phyloP scores from a whole-genome alignment of 2,797 vertebrate genomes.

The Eupleurogrammus muticus region DNA sequence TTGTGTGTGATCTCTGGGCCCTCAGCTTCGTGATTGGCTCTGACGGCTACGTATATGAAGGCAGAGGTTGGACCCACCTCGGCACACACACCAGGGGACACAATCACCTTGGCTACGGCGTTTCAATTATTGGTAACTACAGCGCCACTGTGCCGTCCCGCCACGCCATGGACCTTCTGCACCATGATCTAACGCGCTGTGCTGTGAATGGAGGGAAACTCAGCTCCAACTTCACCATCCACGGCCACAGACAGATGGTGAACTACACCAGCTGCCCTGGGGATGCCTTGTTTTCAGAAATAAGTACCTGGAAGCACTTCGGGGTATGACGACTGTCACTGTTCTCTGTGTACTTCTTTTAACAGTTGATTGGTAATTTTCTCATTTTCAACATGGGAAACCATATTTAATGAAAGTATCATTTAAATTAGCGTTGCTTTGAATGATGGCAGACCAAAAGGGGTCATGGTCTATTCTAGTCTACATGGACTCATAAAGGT shows the following conservation, averaged over 20 bases:
- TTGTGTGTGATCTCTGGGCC: neutral
- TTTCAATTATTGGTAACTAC: slow-evolving; percentile 91
- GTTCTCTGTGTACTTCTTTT: neutral
- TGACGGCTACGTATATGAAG: slow-evolving; percentile 92
- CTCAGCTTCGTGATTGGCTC: slow-evolving; percentile 90
- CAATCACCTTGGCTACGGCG: slow-evolving; percentile 86
- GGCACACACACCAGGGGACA: slow-evolving; percentile 88
- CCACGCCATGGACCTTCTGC: slow-evolving; percentile 76
- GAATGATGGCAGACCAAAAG: neutral
- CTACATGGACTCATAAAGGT: too few relatives aligned
- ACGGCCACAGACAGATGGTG: slow-evolving; percentile 89
- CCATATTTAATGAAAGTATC: neutral
- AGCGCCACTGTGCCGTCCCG: slow-evolving; percentile 73
- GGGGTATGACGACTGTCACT: slow-evolving; percentile 47
- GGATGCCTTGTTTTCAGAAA: slow-evolving; percentile 84
- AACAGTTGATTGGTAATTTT: neutral
- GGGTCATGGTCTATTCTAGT: too few relatives aligned
- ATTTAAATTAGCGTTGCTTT: neutral
- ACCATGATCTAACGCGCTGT: slow-evolving; percentile 80
- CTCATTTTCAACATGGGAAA: too few relatives aligned
- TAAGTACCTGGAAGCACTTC: slow-evolving; percentile 87
- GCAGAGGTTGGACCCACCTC: slow-evolving; percentile 86
- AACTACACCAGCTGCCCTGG: slow-evolving; percentile 87
- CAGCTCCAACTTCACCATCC: slow-evolving; percentile 78
- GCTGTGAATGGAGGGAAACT: slow-evolving; percentile 78